Evolutionary conservation across 1,140 invertebrate species (phyloP).

Genomic region (Argopecten irradians): DNA sequence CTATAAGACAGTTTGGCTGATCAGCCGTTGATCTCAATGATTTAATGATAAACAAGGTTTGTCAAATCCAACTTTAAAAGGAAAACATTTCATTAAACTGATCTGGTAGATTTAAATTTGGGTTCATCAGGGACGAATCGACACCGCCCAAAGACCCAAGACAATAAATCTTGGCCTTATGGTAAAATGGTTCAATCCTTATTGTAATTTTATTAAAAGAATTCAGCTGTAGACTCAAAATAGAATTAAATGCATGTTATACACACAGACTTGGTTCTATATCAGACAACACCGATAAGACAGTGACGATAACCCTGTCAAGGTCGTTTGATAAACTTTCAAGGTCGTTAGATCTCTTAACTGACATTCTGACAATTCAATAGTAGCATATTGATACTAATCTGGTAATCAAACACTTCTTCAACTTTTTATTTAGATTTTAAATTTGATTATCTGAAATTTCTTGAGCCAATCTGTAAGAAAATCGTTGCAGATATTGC

Average conservation of each 20-base stretch:
- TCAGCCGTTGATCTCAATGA: neutral
- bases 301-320: neutral
- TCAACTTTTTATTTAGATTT: constrained; percentile 19
- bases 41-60: constrained; percentile 23
- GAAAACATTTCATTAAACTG: constrained; percentile 18
- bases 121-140: constrained; percentile 20
- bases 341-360: neutral
- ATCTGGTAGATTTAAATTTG: constrained; percentile 12
- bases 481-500: neutral
- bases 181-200: constrained; percentile 1
- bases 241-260: neutral
- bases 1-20: neutral
- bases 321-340: neutral
- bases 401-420: neutral
- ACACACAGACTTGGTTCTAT: neutral
- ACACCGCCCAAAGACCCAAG: constrained; percentile 12
- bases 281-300: neutral
- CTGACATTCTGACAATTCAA: neutral
- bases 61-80: constrained; percentile 11
- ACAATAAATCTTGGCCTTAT: neutral
- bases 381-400: neutral
- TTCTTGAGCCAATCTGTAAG: neutral
- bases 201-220: constrained; percentile 3
- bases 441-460: neutral
- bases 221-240: neutral